Evolutionary conservation across 2,888 invertebrate species (phyloP).

Genomic region (Auanema sp.): DNA sequence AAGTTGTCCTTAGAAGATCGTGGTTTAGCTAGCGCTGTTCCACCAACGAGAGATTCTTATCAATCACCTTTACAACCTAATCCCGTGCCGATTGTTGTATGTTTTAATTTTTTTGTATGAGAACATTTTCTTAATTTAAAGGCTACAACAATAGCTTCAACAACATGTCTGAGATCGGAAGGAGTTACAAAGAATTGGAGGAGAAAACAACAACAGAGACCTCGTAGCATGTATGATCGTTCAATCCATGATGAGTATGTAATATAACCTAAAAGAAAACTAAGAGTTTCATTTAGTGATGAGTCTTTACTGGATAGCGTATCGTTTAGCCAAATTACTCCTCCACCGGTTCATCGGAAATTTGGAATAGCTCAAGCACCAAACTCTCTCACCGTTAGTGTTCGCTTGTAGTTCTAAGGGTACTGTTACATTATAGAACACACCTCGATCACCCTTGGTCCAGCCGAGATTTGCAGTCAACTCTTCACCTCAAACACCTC

Average conservation of each 20-base stretch:
- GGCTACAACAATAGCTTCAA: conserved; percentile 21
- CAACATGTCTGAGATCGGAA: conserved; percentile 15
- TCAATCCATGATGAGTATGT: conserved; percentile 1
- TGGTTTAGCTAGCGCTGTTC: conserved; percentile 9
- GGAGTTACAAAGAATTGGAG: conserved; percentile 15
- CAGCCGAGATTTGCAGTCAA: conserved; percentile 16
- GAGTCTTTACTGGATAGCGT: conserved; percentile 17
- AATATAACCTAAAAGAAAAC: not conserved
- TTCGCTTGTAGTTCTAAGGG: not conserved
- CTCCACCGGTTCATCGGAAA: conserved; percentile 20
- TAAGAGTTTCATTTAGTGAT: not conserved
- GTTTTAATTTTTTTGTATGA: not conserved
- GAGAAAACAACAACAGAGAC: conserved; percentile 14
- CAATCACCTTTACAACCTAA: conserved; percentile 18
- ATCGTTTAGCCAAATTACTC: conserved; percentile 20
- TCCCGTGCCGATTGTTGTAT: conserved; percentile 18
- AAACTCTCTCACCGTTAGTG: not conserved
- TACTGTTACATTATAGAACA: not conserved
- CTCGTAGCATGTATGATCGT: conserved; percentile 22
- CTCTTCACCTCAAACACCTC: conserved; percentile 11
- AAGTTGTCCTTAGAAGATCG: conserved; percentile 34
- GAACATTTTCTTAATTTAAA: not conserved
- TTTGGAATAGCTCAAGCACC: conserved; percentile 9
- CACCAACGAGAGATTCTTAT: conserved; percentile 13
- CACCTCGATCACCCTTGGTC: conserved; percentile 15